Evolutionary conservation across 2,888 invertebrate genomes (phyloP), one percentile per base, ranked within the genome.

Genomic region (Pachydiplax longipennis): DNA sequence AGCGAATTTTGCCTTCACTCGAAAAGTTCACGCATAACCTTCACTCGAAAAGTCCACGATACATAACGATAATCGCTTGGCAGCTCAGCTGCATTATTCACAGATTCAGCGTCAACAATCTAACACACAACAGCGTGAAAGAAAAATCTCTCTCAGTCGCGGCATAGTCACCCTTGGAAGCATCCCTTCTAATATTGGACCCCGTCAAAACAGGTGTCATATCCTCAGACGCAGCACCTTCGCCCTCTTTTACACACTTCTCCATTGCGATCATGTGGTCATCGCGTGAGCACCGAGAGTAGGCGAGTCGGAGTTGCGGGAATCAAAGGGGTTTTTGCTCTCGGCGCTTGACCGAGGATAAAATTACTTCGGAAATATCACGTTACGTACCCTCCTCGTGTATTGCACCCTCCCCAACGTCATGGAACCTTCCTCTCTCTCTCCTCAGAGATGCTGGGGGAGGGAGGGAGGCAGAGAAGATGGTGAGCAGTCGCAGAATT

Each of bases 361-460:
- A 65, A 87, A 87, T 87, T 87, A 87, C 87, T n/a, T 58, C 87
- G 87, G 37, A 37, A 35, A 87, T 35, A 87, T 65, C 31, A 35
- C 22, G 87, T 87, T 65, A 87, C 87, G 58, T 8, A 15, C 22
- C 81, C 81, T 81, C 81, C 58, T 35, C 31, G 25, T 6, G 6
- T 35, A 22, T 18, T 53, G 53, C 18, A 18, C 13, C 18, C 58
- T 31, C 31, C 31, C 31, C 31, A 31, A 53, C 58, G 83, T 22
- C 53, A 83, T 83, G 83, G 83, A 83, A 83, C 83, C 83, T 83
- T 82, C 82, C 82, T 48, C 18, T 25, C n/a, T n/a, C 37, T 37
- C 37, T 65, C 25, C 12, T 8, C 48, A 53, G 31, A 53, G 31
- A 22, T 12, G 40, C 18, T 4, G 10, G 18, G 10, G 80, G 22